phyloP scores from a whole-genome alignment of 2,797 vertebrate species.

The Anolis apletophallus region DNA sequence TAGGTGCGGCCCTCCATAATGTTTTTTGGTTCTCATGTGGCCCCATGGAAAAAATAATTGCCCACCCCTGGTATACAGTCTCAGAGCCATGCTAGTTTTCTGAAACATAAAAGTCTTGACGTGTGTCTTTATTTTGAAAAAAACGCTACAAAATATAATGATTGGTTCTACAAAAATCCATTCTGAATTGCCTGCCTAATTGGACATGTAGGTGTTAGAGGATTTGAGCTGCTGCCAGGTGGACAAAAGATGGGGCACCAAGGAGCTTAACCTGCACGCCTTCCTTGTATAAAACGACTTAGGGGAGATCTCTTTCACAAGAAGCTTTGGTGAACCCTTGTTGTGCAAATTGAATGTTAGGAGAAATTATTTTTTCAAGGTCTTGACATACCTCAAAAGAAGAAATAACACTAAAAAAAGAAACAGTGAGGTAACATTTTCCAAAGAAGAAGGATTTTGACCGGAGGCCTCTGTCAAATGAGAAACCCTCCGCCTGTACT shows the following conservation, averaged over 20 bases:
- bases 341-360: not conserved
- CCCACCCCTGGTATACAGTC: not conserved
- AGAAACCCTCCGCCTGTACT: not conserved
- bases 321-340: not conserved
- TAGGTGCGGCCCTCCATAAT: too few species aligned
- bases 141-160: conserved; percentile 27
- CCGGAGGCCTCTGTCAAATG: not conserved
- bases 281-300: not conserved
- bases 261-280: conserved; percentile 17
- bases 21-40: too few species aligned
- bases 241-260: not conserved
- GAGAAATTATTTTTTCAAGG: not conserved
- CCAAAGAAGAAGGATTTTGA: not conserved
- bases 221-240: conserved; percentile 54
- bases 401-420: not conserved
- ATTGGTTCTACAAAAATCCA: conserved; percentile 50
- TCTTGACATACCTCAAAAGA: not conserved
- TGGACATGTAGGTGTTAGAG: conserved; percentile 31
- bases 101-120: conserved; percentile 20
- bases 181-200: conserved; percentile 54
- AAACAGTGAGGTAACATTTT: not conserved
- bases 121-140: conserved; percentile 41
- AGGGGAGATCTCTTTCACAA: not conserved
- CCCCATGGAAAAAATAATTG: too few species aligned
- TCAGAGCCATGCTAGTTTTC: not conserved